Evolutionary conservation across 2,113 vertebrate species (phyloP), one percentile per base, ranked within the genome.

Genomic region (Nicator chloris): DNA sequence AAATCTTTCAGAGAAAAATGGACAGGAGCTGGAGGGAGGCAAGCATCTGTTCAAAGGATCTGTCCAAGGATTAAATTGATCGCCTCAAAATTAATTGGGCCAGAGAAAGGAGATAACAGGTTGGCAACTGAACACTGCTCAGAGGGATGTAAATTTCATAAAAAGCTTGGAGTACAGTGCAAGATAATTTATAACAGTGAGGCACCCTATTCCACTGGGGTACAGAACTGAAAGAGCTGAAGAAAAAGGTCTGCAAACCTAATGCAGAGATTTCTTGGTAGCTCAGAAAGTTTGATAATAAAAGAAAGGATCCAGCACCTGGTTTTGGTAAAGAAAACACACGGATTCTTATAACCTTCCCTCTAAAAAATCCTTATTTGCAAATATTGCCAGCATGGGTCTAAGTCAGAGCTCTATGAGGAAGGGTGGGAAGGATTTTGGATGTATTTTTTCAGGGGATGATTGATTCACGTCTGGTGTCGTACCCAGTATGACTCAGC

Each of bases 31-130:
- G 50, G 59, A 88, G 88, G 18, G n/a, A 60, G 30, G 59, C 27
- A 76, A 81, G 47, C 63, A 63, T 70, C 68, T 86, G 75, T 39
- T 68, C 66, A 80, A 59, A 50, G n/a, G n/a, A n/a, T n/a, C 18
- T 65, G 40, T 50, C 86, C 68, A 77, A 92, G 80, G 42, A 90
- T 93, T 80, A 66, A 96, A 89, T 70, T 63, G 81, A 82, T 88
- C 8, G 7, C 19, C 27, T 78, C 47, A 63, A 57, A 87, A 91
- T 59, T 66, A 91, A 89, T 72, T 75, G 49, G 57, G 53, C 8
- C 35, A 33, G 65, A 76, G 87, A 54, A 85, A 79, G 53, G 19
- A 64, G 40, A 51, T 59, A 89, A 72, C 22, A 69, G 53, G n/a
- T 31, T 76, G 65, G 47, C 40, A 82, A 79, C 28, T 72, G 65